phyloP scores from a whole-genome alignment of 2,113 vertebrate genomes.

The Hyperoodon ampullatus region DNA sequence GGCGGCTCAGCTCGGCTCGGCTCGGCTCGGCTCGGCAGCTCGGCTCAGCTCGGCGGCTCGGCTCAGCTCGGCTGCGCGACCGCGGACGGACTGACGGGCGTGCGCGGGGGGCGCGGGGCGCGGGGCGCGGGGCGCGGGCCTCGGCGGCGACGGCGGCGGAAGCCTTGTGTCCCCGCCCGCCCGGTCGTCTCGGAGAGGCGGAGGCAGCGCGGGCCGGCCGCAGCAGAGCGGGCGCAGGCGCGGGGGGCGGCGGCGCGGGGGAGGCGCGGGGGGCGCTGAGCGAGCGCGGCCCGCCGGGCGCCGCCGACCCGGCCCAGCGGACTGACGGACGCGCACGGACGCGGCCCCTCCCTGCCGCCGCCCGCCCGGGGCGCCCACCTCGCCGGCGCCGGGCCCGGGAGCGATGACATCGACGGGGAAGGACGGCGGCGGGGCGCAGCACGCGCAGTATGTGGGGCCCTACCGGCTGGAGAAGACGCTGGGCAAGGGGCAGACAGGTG shows the following conservation, averaged over 20 bases:
- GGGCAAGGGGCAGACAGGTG: conserved; percentile 99
- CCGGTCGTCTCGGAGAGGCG: conserved; percentile 38
- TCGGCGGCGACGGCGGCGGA: background rate
- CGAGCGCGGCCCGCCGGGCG: conserved; percentile 61
- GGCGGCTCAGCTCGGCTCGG: background rate
- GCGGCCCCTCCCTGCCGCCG: conserved; percentile 72
- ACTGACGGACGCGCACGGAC: conserved; percentile 34
- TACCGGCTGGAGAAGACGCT: conserved; percentile 99
- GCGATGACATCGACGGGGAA: conserved; percentile 98
- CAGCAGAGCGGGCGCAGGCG: background rate
- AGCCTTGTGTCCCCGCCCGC: conserved; percentile 70
- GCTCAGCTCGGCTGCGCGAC: conserved; percentile 20
- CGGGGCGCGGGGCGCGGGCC: conserved; percentile 51
- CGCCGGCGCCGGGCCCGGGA: conserved; percentile 81
- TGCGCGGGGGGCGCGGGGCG: conserved; percentile 57
- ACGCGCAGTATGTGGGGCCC: conserved; percentile 99
- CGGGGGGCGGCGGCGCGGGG: conserved; percentile 38
- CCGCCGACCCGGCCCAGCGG: conserved; percentile 39
- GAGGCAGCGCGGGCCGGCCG: conserved; percentile 34
- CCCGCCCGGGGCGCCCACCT: conserved; percentile 80
- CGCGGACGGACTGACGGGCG: conserved; percentile 66
- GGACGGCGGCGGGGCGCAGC: conserved; percentile 97
- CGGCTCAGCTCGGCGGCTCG: conserved; percentile 10
- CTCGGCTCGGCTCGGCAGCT: conserved; percentile 66
- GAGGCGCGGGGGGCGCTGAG: conserved; percentile 50